Evolutionary conservation across 2,113 vertebrate species (phyloP).

Genomic region (Colaptes auratus): DNA sequence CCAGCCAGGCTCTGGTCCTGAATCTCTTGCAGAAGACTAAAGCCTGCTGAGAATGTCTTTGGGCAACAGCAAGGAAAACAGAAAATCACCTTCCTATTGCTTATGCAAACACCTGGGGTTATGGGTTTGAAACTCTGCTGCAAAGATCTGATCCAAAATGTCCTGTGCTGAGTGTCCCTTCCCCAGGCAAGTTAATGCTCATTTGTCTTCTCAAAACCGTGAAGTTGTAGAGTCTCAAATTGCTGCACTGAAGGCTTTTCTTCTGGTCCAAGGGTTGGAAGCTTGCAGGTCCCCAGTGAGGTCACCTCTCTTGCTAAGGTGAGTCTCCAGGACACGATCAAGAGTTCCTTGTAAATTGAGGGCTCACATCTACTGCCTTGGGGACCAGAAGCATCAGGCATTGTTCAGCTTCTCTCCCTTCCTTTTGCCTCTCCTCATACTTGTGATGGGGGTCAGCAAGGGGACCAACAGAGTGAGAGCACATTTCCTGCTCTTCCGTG

Average conservation of each 20-base stretch:
- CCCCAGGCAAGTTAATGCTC: neutral
- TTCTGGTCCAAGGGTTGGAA: neutral
- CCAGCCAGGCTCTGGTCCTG: neutral
- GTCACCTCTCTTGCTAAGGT: neutral
- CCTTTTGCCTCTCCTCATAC: neutral
- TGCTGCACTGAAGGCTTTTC: neutral
- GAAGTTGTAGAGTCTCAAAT: neutral
- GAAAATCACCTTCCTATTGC: neutral
- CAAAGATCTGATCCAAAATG: neutral
- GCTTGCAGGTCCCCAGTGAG: neutral
- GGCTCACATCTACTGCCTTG: neutral
- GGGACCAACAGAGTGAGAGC: neutral
- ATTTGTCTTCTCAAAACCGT: neutral
- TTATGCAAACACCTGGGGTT: neutral
- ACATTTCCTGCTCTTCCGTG: neutral
- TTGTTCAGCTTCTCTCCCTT: neutral
- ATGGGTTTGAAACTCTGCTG: neutral
- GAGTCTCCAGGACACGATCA: accelerated
- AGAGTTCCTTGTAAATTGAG: neutral
- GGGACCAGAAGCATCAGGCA: accelerated
- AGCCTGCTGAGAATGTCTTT: neutral
- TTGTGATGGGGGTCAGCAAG: neutral
- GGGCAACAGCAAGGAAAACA: neutral
- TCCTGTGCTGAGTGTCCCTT: neutral
- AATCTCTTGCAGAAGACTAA: neutral